Evolutionary conservation across 2,113 vertebrate species (phyloP), one percentile per base, ranked within the genome.

Genomic region (Chroicocephalus ridibundus): DNA sequence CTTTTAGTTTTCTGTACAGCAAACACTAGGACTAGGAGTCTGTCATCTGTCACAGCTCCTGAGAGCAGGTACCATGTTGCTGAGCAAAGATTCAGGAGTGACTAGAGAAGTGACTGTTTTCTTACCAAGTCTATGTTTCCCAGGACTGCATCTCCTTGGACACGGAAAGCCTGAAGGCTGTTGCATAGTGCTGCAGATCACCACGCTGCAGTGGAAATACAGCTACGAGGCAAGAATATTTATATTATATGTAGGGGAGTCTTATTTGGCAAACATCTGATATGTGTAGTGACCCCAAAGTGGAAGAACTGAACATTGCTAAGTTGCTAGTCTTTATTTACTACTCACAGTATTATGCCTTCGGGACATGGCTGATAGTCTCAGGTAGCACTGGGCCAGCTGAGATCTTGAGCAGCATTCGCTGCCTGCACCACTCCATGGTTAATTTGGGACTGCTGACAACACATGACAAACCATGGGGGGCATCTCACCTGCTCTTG

Each of bases 171-270:
- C 95, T 44, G 72, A 92, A 62, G 65, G 36, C 20, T 77, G 65
- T 19, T 89, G 69, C 20, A 54, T 55, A 20, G 92, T 38, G 36
- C 96, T 93, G 89, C 97, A 98, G 72, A 98, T 93, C 31, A 97
- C 62, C 49, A 97, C 96, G 26, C 81, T 97, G 70, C 97, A 97
- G 76, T 98, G 98, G 72, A 98, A 97, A 68, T 96, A 97, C 8
- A 98, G 76, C 97, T 98, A 62, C 29, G 42, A 92, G 32, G 72
- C 15, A 94, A 65, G 31, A 75, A 66, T 46, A 19, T 32, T 26
- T 46, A 21, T 21, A 32, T 82, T 44, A n/a, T 24, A 2, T 42
- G 27, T 26, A 84, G 14, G 4, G 6, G 4, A 79, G 2, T 74
- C 26, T 62, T 74, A 24, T n/a, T 21, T 80, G 24, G 22, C 21